Evolutionary conservation across 2,113 vertebrate species (phyloP).

Genomic region (Tursiops truncatus): DNA sequence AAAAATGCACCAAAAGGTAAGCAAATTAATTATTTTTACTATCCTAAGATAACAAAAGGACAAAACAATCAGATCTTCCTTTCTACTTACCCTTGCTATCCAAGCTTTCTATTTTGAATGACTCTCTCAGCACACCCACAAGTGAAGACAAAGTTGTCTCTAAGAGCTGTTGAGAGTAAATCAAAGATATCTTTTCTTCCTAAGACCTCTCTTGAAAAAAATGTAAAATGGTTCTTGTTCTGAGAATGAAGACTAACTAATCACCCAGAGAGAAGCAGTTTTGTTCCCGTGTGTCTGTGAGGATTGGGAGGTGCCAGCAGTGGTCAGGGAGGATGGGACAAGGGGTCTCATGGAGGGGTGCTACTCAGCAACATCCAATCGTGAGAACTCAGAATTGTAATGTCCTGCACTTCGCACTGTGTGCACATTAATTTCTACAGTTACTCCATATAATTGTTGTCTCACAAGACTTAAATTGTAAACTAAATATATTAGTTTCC

Average conservation of each 20-base stretch:
- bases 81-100: neutral
- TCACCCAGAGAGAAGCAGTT: neutral
- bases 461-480: neutral
- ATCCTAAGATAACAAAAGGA: neutral
- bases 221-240: neutral
- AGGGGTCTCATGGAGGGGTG: neutral
- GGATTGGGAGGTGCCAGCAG: neutral
- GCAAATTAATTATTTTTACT: neutral
- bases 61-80: neutral
- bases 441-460: neutral
- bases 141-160: neutral
- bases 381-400: neutral
- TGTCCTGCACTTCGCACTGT: neutral
- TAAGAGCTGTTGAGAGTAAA: neutral
- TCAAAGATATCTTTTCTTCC: neutral
- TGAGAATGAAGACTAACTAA: neutral
- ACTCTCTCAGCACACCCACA: neutral
- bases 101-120: neutral
- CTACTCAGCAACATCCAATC: neutral
- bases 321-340: neutral
- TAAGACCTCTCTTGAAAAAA: neutral
- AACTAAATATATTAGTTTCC: neutral
- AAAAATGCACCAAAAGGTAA: constrained; percentile 22
- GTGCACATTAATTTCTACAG: neutral
- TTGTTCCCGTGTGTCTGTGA: neutral